Evolutionary conservation across 2,888 invertebrate species (phyloP), one percentile per base, ranked within the genome.

Genomic region (Quadroppia sp.): DNA sequence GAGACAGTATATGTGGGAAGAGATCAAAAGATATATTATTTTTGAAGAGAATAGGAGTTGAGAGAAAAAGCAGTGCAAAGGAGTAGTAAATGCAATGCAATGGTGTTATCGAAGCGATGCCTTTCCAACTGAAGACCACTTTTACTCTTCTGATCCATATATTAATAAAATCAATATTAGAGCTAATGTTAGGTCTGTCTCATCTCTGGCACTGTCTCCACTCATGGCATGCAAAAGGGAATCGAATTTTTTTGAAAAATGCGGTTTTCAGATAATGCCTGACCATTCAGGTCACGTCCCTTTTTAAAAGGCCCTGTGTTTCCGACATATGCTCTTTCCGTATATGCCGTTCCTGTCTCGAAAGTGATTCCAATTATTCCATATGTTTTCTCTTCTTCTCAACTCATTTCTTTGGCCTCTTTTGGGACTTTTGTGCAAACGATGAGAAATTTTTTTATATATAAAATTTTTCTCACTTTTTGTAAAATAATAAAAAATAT

Each of bases 161-260:
- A 59, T 59, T 59, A 59, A 59, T 59, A 59, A 59, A 59, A 59
- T 59, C 59, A 59, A 59, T 59, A 59, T 20, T 28, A 59, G 28
- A 53, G 53, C 30, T 17, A 23, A n/a, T 50, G 20, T 50, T 50
- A 9, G 3, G n/a, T 20, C 6, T 59, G 59, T 59, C 30, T 59
- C n/a, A n/a, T n/a, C n/a, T n/a, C n/a, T n/a, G n/a, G n/a, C n/a
- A n/a, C n/a, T n/a, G n/a, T 30, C 15, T 59, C 32, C 6, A 30
- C 30, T 32, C 20, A 50, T 2, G 4, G 3, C 3, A 6, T 20
- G 15, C 15, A 2, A 4, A 59, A 30, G 20, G 30, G 59, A 59
- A 59, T 59, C 30, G 15, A 59, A 59, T 50, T 59, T 50, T 50
- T 56, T 59, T 25, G 30, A 59, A 59, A 59, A 59, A 59, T 59